A percentile compares a stretch with the other conserved stretches of the same genome.
phyloP scores from a whole-genome alignment of 2,797 vertebrate genomes.

The Tympanoctomys barrerae region DNA sequence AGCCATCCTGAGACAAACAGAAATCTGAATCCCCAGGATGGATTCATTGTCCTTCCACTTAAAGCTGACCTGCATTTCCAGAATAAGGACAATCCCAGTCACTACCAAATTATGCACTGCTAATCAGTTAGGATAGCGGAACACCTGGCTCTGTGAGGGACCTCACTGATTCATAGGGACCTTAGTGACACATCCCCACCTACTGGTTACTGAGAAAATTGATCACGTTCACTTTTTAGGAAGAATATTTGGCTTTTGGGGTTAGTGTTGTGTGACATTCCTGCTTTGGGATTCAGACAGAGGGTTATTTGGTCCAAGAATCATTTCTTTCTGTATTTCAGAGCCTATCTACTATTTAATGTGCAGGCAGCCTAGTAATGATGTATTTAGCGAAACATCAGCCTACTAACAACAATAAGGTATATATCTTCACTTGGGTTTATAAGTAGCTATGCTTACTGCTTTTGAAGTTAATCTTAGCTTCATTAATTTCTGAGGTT shows the following conservation, averaged over 20 bases:
- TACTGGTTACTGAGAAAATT: neutral
- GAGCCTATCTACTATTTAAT: neutral
- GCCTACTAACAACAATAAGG: neutral
- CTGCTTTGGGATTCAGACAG: neutral
- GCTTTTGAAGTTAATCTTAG: neutral
- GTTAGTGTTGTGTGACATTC: neutral
- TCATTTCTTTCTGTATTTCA: neutral
- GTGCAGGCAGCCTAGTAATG: neutral
- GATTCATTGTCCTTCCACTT: neutral
- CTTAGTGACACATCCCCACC: neutral
- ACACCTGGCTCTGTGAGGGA: too few species aligned
- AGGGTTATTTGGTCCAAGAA: neutral
- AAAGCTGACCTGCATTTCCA: neutral
- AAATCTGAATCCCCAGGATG: too few species aligned
- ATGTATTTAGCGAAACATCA: neutral
- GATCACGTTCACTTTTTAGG: neutral
- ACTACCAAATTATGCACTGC: neutral
- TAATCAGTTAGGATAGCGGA: neutral
- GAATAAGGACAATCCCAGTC: neutral
- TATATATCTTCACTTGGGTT: neutral
- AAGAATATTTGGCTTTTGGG: neutral
- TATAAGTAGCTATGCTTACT: neutral
- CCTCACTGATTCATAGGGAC: neutral
- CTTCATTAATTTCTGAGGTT: constrained; percentile 13
- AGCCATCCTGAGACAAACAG: neutral